Evolutionary conservation across 2,113 vertebrate genomes (phyloP).

Genomic region (Scatophagus argus): DNA sequence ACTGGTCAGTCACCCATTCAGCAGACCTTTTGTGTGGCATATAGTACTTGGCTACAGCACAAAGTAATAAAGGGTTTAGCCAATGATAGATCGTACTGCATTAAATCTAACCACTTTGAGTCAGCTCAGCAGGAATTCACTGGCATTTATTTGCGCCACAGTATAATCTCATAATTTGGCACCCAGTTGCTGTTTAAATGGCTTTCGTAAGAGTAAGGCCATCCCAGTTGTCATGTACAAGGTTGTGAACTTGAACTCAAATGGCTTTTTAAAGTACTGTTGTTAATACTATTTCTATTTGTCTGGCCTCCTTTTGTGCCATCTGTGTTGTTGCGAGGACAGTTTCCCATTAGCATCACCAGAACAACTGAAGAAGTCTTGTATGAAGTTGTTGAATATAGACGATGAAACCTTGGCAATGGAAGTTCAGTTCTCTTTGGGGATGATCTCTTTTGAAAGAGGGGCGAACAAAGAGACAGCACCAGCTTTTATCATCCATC

Average conservation of each 20-base stretch:
- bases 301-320: not conserved
- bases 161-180: constrained; percentile 52
- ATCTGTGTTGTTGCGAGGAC: not conserved
- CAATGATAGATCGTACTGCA: constrained; percentile 36
- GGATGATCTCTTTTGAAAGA: constrained; percentile 57
- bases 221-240: constrained; percentile 4
- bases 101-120: constrained; percentile 22
- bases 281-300: constrained; percentile 26
- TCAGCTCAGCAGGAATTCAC: constrained; percentile 13
- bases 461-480: not conserved
- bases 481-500: constrained; percentile 61
- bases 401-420: constrained; percentile 32
- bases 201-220: constrained; percentile 33
- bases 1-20: constrained; percentile 45
- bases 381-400: constrained; percentile 52
- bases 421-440: constrained; percentile 44
- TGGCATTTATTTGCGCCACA: constrained; percentile 37
- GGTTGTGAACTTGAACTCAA: constrained; percentile 37
- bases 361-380: constrained; percentile 18
- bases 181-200: constrained; percentile 24
- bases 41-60: constrained; percentile 38
- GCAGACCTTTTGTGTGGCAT: constrained; percentile 24
- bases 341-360: not conserved
- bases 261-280: constrained; percentile 17
- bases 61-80: constrained; percentile 33